Conservation (phyloP, 2,888 invertebrate genomes). For the Drosophila koepferae region DNA sequence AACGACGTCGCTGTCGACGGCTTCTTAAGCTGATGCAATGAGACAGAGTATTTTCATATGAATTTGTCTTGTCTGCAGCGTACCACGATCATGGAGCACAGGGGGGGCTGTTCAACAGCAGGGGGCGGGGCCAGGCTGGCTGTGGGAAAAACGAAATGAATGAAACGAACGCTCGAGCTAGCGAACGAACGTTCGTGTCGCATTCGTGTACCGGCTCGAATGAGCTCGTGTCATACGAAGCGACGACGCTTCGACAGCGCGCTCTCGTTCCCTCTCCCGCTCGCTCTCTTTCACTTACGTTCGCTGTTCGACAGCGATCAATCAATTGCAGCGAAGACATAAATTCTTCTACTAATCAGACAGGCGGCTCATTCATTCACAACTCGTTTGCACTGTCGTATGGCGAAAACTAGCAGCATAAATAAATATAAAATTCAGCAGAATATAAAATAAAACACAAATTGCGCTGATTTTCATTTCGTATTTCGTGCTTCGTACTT, state of each 20-base stretch:
- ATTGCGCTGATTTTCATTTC: constrained; percentile 16
- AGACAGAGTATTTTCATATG: constrained; percentile 67
- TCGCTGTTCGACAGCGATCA: constrained; percentile 54
- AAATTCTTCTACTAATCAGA: constrained; percentile 68
- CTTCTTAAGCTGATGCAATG: constrained; percentile 78
- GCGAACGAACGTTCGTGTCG: constrained; percentile 2
- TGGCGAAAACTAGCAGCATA: constrained; percentile 16
- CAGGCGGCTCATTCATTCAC: constrained; percentile 76
- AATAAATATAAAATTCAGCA: constrained; percentile 9
- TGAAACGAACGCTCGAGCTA: constrained; percentile 9
- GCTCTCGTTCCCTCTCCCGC: not conserved
- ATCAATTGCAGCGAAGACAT: constrained; percentile 62
- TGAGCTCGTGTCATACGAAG: constrained; percentile 15
- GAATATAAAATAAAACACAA: constrained; percentile 9
- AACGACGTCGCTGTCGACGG: constrained; percentile 19
- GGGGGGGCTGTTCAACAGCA: constrained; percentile 14
- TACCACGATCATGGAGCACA: not conserved
- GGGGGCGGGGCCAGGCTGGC: constrained; percentile 8
- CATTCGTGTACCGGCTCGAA: constrained; percentile 27
- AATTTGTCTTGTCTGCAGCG: constrained; percentile 57
- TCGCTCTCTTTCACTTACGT: constrained; percentile 3
- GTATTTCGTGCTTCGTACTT: constrained; percentile 15
- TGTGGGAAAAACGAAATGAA: constrained; percentile 50
- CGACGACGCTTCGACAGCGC: not conserved
- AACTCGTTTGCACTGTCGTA: constrained; percentile 71